Conservation (phyloP, 30 jellyfish, hydroid and myxozoan genomes). For the Nemopilema nomurai region DNA sequence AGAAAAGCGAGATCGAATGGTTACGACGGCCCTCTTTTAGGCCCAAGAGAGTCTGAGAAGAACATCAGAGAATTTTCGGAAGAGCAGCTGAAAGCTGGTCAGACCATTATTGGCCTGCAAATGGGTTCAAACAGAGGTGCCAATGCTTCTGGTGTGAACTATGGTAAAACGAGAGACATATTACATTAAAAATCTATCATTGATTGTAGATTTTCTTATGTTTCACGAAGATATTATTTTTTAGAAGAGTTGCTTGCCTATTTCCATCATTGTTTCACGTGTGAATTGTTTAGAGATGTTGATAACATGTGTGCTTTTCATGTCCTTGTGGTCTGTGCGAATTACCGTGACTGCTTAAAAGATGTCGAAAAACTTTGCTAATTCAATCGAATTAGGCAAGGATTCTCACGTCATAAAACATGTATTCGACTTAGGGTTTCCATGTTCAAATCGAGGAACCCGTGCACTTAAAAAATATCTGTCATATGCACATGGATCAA, state of each 20-base stretch:
- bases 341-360: background rate
- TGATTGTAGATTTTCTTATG: background rate
- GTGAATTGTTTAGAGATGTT: background rate
- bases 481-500: too few relatives aligned
- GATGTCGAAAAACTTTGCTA: background rate
- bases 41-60: constrained; percentile 82
- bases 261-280: too few relatives aligned
- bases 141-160: constrained; percentile 56
- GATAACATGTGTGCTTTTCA: background rate
- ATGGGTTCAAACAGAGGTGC: constrained; percentile 91
- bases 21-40: constrained; percentile 73
- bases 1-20: constrained; percentile 73
- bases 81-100: constrained; percentile 83
- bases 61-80: constrained; percentile 74
- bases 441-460: too few relatives aligned
- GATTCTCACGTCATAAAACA: too few relatives aligned
- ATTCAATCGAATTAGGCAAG: too few relatives aligned
- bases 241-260: too few relatives aligned
- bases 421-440: too few relatives aligned
- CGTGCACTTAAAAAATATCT: too few relatives aligned
- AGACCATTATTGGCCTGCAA: constrained; percentile 71
- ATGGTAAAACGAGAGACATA: constrained; percentile 65
- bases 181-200: constrained; percentile 1
- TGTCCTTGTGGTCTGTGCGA: background rate
- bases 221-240: too few relatives aligned